phyloP scores from a whole-genome alignment of 2,797 vertebrate genomes.

The Podargus strigoides region DNA sequence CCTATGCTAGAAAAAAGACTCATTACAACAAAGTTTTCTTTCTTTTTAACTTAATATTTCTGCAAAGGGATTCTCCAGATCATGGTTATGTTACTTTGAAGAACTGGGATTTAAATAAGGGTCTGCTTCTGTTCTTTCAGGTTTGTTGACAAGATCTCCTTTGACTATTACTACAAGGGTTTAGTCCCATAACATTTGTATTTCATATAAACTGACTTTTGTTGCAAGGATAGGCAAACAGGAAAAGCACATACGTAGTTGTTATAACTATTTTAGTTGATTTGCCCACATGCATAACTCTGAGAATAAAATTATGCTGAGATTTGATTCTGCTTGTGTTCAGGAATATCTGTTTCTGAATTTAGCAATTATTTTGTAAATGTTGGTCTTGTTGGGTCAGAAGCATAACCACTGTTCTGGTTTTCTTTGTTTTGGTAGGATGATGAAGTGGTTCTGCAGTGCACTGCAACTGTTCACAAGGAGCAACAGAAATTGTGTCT shows the following conservation, averaged over 20 bases:
- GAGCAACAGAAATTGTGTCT: constrained; percentile 94
- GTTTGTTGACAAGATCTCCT: not conserved
- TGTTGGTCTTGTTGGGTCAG: not conserved
- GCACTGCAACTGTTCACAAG: constrained; percentile 87
- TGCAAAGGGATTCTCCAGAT: not conserved
- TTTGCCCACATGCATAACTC: not conserved
- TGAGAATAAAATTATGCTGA: not conserved
- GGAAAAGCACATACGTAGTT: not conserved
- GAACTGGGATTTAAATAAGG: not conserved
- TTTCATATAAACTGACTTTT: not conserved
- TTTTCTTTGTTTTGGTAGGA: constrained; percentile 73
- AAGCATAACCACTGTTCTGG: not conserved
- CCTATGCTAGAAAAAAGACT: not conserved
- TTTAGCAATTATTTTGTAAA: not conserved
- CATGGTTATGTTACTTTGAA: not conserved
- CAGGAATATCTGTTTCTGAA: not conserved
- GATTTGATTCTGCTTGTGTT: not conserved
- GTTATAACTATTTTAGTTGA: not conserved
- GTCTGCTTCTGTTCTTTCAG: not conserved
- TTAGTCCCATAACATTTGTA: not conserved
- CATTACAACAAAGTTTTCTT: not conserved
- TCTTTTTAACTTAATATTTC: not conserved
- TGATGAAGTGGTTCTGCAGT: constrained; percentile 94
- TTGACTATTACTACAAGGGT: not conserved
- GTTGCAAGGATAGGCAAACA: not conserved